A percentile compares a stretch with the other conserved stretches of the same genome.
These are phyloP conservation scores for Ethmia dodecea DNA, from an alignment of 2,888 invertebrate species.

Conservation along the genomic window DNA sequence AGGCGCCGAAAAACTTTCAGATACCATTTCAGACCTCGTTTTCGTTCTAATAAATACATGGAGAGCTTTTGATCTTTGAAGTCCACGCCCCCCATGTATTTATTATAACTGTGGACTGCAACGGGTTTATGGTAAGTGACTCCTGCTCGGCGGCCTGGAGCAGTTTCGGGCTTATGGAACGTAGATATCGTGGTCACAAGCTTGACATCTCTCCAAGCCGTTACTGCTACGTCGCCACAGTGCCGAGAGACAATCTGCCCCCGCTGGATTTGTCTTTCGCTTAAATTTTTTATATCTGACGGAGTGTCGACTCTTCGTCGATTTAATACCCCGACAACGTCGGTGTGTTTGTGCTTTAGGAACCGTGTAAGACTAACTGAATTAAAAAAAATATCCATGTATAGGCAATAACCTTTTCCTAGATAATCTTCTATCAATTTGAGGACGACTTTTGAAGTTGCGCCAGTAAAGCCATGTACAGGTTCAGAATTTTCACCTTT, in stretches of 20 bases:
- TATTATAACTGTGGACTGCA: conserved; percentile 9
- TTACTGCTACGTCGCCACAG: conserved; percentile 7
- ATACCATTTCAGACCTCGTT: conserved; percentile 18
- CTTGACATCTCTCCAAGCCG: conserved; percentile 11
- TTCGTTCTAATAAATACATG: conserved; percentile 15
- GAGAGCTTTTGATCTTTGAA: conserved; percentile 17
- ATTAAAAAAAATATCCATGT: conserved; percentile 21
- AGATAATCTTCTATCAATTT: conserved; percentile 12
- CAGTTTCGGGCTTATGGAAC: conserved; percentile 6
- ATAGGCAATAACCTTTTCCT: conserved; percentile 14
- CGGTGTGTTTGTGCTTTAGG: conserved; percentile 14
- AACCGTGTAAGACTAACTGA: conserved; percentile 7
- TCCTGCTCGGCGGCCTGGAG: conserved; percentile 3
- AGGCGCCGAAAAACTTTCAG: conserved; percentile 14
- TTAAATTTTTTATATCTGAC: conserved; percentile 4
- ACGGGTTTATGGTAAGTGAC: not conserved
- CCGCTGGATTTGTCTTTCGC: not conserved
- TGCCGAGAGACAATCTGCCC: conserved; percentile 4
- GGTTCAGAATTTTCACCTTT: not conserved
- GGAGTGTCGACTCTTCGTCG: conserved; percentile 8
- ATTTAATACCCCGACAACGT: conserved; percentile 17
- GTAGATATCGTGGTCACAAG: conserved; percentile 12
- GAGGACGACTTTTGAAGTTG: conserved; percentile 11
- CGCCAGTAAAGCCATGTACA: not conserved
- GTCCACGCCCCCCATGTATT: conserved; percentile 15